These are phyloP conservation scores for Allygus modestus DNA, from an alignment of 2,888 invertebrate species.

Conservation along the genomic window DNA sequence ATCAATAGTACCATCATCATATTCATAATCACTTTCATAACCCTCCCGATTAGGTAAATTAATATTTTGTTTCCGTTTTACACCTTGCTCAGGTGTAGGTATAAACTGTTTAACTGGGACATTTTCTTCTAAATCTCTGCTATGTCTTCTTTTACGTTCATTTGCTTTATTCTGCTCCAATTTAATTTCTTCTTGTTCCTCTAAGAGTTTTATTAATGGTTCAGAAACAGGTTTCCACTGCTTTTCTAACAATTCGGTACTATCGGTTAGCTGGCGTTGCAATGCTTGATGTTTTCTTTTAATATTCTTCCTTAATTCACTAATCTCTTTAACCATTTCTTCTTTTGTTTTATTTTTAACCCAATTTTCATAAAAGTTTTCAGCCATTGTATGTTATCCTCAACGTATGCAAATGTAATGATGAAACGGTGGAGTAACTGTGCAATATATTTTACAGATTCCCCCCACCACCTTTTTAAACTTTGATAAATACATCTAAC, in stretches of 20 bases:
- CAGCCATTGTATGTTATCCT: neutral
- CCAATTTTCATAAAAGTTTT: neutral
- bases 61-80: neutral
- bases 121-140: neutral
- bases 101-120: neutral
- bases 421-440: neutral
- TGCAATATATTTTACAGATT: neutral
- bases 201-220: neutral
- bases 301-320: conserved; percentile 30
- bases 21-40: conserved; percentile 3
- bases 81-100: neutral
- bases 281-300: conserved; percentile 26
- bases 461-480: neutral
- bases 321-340: conserved; percentile 4
- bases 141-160: neutral
- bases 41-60: neutral
- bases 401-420: neutral
- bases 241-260: conserved; percentile 26
- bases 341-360: conserved; percentile 13
- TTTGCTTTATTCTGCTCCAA: neutral
- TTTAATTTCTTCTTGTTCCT: neutral
- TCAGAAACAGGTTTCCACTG: conserved; percentile 43
- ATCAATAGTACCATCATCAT: neutral
- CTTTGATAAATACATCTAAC: conserved; percentile 69
- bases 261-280: neutral